A percentile compares a stretch with the other conserved stretches of the same genome.
phyloP scores from a whole-genome alignment of 2,113 vertebrate genomes.

The Carassius auratus region DNA sequence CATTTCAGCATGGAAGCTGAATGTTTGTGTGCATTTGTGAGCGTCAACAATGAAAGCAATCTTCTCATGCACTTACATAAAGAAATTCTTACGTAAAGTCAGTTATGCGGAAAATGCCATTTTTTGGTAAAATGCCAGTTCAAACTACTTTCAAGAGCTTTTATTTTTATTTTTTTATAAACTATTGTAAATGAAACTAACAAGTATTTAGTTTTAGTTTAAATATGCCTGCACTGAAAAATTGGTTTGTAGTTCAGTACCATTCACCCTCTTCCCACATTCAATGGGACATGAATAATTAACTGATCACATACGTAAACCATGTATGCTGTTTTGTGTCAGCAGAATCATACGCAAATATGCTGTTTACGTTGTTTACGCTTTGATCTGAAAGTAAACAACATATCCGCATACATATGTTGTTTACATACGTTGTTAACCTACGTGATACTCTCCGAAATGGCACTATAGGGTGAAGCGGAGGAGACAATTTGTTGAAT shows the following conservation, averaged over 20 bases:
- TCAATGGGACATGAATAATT: not conserved
- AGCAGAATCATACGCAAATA: too few species aligned
- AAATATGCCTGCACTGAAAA: not conserved
- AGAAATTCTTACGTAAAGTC: not conserved
- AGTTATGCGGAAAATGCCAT: not conserved
- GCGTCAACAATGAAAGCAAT: conserved; percentile 22
- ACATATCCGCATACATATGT: too few species aligned
- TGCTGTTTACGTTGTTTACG: too few species aligned
- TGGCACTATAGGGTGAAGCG: too few species aligned
- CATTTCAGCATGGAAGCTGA: conserved; percentile 26
- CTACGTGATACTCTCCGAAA: too few species aligned
- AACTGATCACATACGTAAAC: not conserved
- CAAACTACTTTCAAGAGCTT: not conserved
- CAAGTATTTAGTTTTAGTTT: not conserved
- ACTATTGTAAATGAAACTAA: not conserved
- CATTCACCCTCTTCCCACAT: not conserved
- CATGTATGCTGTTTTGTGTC: too few species aligned
- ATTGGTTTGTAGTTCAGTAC: not conserved
- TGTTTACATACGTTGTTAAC: too few species aligned
- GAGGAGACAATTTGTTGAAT: too few species aligned
- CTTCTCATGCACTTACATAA: conserved; percentile 1
- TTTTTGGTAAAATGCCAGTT: too few species aligned
- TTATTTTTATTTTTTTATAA: not conserved
- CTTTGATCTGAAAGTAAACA: too few species aligned
- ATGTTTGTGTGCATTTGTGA: conserved; percentile 7